phyloP scores from a whole-genome alignment of 2,888 invertebrate species.

The Aphrophora alni region DNA sequence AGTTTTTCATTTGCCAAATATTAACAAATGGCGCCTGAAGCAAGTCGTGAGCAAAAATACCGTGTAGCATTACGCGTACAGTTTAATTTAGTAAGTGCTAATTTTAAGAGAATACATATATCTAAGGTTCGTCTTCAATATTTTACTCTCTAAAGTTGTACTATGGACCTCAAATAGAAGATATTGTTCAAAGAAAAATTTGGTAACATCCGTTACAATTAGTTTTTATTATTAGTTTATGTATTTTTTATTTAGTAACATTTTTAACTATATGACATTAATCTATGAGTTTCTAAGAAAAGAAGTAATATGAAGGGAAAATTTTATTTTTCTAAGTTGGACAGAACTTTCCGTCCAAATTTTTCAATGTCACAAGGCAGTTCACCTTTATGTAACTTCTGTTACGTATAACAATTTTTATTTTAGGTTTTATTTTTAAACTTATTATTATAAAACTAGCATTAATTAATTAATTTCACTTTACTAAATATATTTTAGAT shows the following conservation, averaged over 20 bases:
- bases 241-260: not conserved
- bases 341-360: not conserved
- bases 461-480: not conserved
- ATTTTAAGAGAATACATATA: not conserved
- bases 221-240: not conserved
- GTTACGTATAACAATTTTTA: not conserved
- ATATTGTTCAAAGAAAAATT: slow-evolving; percentile 1
- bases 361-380: not conserved
- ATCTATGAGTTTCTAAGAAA: not conserved
- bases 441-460: no score
- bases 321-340: not conserved
- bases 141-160: not conserved
- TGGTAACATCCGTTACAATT: not conserved
- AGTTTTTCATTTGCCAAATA: not conserved
- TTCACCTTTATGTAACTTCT: not conserved
- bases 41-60: not conserved
- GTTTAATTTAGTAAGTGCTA: no score
- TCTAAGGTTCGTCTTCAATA: not conserved
- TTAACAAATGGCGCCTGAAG: not conserved
- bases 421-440: not conserved
- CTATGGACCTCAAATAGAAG: not conserved
- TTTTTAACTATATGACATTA: not conserved
- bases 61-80: no score
- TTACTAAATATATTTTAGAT: not conserved
- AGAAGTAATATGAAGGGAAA: not conserved